These are phyloP conservation scores for Drosophila formosana DNA, from an alignment of 2,888 invertebrate genomes.

Conservation along the genomic window DNA sequence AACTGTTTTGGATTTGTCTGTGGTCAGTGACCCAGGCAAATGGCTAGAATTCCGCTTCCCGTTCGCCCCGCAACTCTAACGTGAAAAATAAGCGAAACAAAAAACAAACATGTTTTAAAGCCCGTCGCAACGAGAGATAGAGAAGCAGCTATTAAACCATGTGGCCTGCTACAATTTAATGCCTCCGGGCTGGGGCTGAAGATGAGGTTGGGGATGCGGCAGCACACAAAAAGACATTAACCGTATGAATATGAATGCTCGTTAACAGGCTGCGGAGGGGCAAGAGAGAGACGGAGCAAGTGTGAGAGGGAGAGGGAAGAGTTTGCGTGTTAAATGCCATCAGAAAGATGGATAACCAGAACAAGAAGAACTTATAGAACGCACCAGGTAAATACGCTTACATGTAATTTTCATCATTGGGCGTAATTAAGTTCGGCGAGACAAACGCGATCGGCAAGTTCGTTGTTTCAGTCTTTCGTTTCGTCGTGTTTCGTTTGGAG, in stretches of 20 bases:
- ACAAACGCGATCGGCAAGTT: conserved; percentile 58
- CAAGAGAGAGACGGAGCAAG: neutral
- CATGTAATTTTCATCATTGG: conserved; percentile 49
- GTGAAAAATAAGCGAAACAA: neutral
- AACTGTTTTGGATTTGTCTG: conserved; percentile 75
- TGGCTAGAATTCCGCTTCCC: conserved; percentile 3
- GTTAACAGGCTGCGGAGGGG: conserved; percentile 42
- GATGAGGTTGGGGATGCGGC: conserved; percentile 7
- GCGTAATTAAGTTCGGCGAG: conserved; percentile 58
- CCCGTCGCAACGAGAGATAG: conserved; percentile 16
- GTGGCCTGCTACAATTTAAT: conserved; percentile 59
- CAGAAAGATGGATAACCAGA: conserved; percentile 32
- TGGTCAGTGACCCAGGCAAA: conserved; percentile 74
- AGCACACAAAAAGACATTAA: conserved; percentile 61
- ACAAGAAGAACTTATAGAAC: conserved; percentile 43
- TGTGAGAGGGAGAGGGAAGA: conserved; percentile 4
- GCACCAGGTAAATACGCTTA: conserved; percentile 25
- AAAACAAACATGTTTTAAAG: conserved; percentile 68
- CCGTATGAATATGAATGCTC: conserved; percentile 70
- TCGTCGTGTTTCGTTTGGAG: conserved; percentile 1
- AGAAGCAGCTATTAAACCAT: conserved; percentile 37
- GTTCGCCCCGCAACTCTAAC: neutral
- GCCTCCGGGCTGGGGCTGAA: conserved; percentile 11
- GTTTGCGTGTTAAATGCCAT: conserved; percentile 66
- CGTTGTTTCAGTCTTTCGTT: conserved; percentile 61